Conservation (phyloP, 2,113 vertebrate genomes). For the Gavia stellata region DNA sequence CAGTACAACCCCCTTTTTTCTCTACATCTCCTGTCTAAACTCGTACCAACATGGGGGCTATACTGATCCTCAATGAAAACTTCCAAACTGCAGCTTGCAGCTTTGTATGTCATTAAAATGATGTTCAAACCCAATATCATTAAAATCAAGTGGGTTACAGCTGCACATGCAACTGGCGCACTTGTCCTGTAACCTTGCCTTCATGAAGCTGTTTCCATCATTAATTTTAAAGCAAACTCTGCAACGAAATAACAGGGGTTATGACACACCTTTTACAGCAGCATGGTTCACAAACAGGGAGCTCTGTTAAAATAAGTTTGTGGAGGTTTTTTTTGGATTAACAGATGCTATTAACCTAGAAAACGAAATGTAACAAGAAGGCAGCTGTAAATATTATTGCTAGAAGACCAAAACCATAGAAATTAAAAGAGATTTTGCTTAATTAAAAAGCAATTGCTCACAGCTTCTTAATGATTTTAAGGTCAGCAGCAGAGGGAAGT, state of each 20-base stretch:
- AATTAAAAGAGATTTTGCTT: not conserved
- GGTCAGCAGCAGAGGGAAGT: not conserved
- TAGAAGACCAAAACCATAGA: not conserved
- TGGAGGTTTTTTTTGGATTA: not conserved
- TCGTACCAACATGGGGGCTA: fast-evolving
- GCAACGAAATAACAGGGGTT: not conserved
- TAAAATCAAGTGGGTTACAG: not conserved
- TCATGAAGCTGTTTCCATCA: not conserved
- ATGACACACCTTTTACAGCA: not conserved
- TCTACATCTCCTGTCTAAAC: not conserved
- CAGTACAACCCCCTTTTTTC: not conserved
- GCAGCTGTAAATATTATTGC: not conserved
- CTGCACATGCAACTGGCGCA: not conserved
- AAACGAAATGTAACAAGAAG: not conserved
- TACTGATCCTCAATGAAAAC: not conserved
- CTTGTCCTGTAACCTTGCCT: not conserved
- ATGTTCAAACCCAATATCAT: not conserved
- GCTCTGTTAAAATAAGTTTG: not conserved
- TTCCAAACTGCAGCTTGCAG: not conserved
- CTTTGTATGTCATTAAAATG: not conserved
- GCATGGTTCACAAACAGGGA: not conserved
- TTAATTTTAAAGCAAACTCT: not conserved
- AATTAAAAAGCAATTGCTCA: not conserved
- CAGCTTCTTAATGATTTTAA: not conserved
- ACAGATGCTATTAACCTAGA: not conserved